phyloP scores from a whole-genome alignment of 2,797 vertebrate genomes.

The Gorsachius magnificus region DNA sequence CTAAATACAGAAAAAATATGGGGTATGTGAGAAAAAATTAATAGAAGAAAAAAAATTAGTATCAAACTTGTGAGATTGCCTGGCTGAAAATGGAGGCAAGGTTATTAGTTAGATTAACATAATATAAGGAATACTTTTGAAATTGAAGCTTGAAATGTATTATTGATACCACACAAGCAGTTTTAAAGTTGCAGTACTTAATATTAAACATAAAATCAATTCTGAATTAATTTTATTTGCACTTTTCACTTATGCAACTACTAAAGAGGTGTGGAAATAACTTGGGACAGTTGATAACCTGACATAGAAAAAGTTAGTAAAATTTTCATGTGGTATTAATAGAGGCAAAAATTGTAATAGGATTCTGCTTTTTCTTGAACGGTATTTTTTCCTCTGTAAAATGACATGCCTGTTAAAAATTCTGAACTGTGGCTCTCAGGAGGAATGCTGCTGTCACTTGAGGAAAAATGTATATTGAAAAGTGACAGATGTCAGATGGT shows the following conservation, averaged over 20 bases:
- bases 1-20: background rate
- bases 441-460: conserved; percentile 15
- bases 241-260: background rate
- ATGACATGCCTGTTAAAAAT: background rate
- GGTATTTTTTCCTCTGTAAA: background rate
- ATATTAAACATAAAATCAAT: background rate
- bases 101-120: background rate
- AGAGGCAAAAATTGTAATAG: background rate
- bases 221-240: background rate
- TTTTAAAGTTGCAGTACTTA: background rate
- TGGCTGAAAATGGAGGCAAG: background rate
- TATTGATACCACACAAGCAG: background rate
- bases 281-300: background rate
- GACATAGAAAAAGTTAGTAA: background rate
- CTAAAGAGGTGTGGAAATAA: background rate
- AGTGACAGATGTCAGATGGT: background rate
- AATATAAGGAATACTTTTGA: background rate
- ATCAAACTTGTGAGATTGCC: background rate
- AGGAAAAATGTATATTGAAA: background rate
- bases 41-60: background rate
- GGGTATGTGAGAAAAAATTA: background rate
- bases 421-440: background rate
- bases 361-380: background rate
- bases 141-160: background rate
- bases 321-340: background rate